These are phyloP conservation scores for Pristionchus japonicus DNA, from an alignment of 2,888 invertebrate species.

Conservation along the genomic window DNA sequence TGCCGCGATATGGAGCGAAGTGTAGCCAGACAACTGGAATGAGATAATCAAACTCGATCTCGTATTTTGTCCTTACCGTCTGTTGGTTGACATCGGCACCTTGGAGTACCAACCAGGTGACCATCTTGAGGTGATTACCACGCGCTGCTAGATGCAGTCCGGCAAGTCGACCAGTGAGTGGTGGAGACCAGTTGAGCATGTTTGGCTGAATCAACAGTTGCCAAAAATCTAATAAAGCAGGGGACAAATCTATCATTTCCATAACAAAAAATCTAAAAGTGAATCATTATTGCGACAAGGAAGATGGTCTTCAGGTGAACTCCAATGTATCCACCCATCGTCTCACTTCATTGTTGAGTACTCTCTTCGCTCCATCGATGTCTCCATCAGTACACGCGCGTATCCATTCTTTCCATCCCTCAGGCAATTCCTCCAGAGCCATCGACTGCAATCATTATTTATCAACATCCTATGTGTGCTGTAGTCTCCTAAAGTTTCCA, in stretches of 20 bases:
- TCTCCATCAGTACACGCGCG: constrained; percentile 43
- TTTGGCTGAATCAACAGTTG: neutral
- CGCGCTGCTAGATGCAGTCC: constrained; percentile 25
- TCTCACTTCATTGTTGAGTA: constrained; percentile 17
- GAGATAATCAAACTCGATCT: neutral
- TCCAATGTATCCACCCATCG: neutral
- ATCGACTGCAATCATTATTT: neutral
- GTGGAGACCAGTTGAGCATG: constrained; percentile 22
- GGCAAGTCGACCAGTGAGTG: neutral
- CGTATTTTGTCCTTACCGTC: neutral
- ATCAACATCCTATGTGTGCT: too few relatives aligned
- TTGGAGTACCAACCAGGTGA: neutral
- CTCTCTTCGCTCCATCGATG: neutral
- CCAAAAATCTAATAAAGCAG: neutral
- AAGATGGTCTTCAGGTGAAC: neutral
- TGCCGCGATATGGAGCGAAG: constrained; percentile 38
- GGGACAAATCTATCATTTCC: neutral
- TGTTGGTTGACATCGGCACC: constrained; percentile 22
- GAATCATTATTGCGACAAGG: neutral
- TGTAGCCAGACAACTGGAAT: constrained; percentile 11
- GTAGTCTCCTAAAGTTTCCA: too few relatives aligned
- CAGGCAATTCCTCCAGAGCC: constrained; percentile 14
- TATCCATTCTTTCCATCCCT: constrained; percentile 19
- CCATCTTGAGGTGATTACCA: neutral
- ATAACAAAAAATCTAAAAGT: too few relatives aligned